Evolutionary conservation across 2,797 vertebrate species (phyloP), one percentile per base, ranked within the genome.

Genomic region (Bradypodion pumilum): DNA sequence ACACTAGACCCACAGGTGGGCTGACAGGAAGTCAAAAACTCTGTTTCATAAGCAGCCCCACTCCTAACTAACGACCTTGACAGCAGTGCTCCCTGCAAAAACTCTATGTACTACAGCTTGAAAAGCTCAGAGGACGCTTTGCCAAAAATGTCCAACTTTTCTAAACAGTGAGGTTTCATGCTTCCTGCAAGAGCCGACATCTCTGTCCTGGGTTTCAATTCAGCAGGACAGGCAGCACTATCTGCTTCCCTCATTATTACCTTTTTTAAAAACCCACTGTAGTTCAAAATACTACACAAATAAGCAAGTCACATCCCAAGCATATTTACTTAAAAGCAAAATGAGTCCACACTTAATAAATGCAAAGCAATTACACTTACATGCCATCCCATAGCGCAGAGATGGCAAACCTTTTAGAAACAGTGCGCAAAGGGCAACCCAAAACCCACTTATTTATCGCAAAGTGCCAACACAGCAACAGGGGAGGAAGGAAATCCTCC

Each of bases 1-100:
- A 93, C 87, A 91, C 86, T 90, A 82, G 93, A 92, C 92, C 91
- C 92, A 89, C 94, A 95, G 93, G 90, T 92, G 88, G 91, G 91
- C 63, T 91, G 91, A 90, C 90, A 92, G 89, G 91, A 95, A 95
- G 93, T 77, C 90, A 92, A 91, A 82, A 74, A 90, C 89, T 87
- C 84, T 16, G n/a, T 93, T 94, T 89, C 92, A 94, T 93, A 93
- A 89, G 86, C 89, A 90, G 88, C 75, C 78, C 79, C 78, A n/a
- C 86, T 87, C 89, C 90, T 91, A 94, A 95, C 89, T 94, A 94
- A 95, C 89, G 90, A 93, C 70, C 83, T 89, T 93, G 87, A 94
- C 89, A 94, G 93, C 93, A 91, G 89, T 89, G 79, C 65, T 92
- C 83, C 88, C 86, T 79, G 87, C 85, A 94, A 92, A 85, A 93